Base-by-base conservation (phyloP, 2,113 vertebrate genomes). In the Ammodytes marinus region DNA sequence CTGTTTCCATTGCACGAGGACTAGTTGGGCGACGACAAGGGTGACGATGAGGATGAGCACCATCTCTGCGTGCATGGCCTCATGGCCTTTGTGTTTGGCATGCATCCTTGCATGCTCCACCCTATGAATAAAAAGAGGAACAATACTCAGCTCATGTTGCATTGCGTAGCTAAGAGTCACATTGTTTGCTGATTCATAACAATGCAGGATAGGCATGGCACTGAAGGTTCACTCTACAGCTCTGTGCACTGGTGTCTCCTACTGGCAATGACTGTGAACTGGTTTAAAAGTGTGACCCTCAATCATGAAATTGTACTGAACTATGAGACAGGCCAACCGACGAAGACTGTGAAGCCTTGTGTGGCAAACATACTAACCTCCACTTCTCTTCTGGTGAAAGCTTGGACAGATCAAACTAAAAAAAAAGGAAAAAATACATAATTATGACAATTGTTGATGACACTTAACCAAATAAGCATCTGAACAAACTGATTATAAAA, bases 11-110 rank as follows among this genome's bases (percentile, higher is more conserved):
- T 99, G 98, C 0, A 99, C 98, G 40, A 99, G 92, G 68, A 99
- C 96, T 8, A 99, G 96, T 92, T 99, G 98, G 4, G 98, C 97
- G 39, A 99, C 91, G 68, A 99, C 97, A 8, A 99, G 94, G 0
- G 98, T 99, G 92, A 98, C 98, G 0, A 99, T 99, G 65, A 99
- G 97, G 92, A 99, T 99, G 77, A 99, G 97, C 39, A 99, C 97
- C 98, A 99, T 99, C 80, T 99, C 98, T 0, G 98, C 98, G 0
- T 99, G 98, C 98, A 99, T 99, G 3, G 98, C 98, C 94, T 99
- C 98, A 0, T 99, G 98, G 4, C 98, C 98, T 0, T 97, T 97
- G 94, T 99, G 98, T 87, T 97, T 99, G 92, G 97, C 98, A 3
- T 99, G 98, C 98, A 99, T 99, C 82, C 94, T 96, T 0, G 97